A percentile compares a stretch with the other conserved stretches of the same genome.
phyloP scores from a whole-genome alignment of 2,888 invertebrate genomes.

The Cephus pulcher region DNA sequence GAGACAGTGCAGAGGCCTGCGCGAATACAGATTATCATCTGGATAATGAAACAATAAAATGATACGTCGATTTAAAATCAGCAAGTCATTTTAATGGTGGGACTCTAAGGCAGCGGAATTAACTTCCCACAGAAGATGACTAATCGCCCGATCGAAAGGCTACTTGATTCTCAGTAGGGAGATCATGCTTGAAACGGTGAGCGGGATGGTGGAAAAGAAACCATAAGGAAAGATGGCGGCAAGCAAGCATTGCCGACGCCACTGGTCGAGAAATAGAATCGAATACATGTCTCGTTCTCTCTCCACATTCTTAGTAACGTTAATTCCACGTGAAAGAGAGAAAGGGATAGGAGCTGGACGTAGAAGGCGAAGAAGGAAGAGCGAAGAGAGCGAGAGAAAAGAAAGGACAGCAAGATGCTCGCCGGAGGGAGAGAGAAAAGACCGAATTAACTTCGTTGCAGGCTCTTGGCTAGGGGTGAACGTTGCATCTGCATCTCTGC shows the following conservation, averaged over 20 bases:
- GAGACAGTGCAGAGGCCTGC: not conserved
- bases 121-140: not conserved
- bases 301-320: constrained; percentile 44
- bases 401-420: constrained; percentile 21
- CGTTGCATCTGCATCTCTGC: constrained; percentile 43
- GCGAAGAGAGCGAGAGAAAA: constrained; percentile 18
- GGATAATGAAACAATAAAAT: not conserved
- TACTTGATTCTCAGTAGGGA: not conserved
- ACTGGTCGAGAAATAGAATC: constrained; percentile 54
- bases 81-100: constrained; percentile 21
- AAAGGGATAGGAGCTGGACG: constrained; percentile 26
- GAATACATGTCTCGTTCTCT: constrained; percentile 33
- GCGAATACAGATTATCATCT: not conserved
- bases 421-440: constrained; percentile 23
- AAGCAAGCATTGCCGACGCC: constrained; percentile 33
- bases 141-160: not conserved
- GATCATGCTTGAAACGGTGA: not conserved
- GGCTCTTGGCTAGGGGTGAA: constrained; percentile 24
- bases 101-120: constrained; percentile 19
- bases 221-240: constrained; percentile 7
- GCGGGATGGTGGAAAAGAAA: constrained; percentile 18
- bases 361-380: constrained; percentile 13
- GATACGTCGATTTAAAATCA: not conserved
- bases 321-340: constrained; percentile 28
- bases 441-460: constrained; percentile 49